These are phyloP conservation scores for Drosophila arizonae DNA, from an alignment of 1,140 invertebrate genomes.

Conservation along the genomic window DNA sequence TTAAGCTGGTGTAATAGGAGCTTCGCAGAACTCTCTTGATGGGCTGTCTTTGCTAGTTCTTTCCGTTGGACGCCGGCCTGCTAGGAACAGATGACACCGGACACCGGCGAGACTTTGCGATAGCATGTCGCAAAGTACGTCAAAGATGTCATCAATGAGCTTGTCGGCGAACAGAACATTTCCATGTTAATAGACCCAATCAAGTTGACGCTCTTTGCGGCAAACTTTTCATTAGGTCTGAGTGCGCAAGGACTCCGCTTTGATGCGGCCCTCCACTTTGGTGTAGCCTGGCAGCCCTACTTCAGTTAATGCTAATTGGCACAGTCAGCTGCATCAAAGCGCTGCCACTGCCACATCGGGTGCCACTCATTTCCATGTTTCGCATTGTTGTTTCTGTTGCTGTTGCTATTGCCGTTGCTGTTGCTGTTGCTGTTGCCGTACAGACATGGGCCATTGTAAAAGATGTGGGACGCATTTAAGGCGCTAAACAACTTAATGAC, in stretches of 20 bases:
- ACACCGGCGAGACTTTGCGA: not conserved
- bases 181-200: not conserved
- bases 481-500: slow-evolving; percentile 77
- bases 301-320: slow-evolving; percentile 40
- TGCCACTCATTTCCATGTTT: slow-evolving; percentile 13
- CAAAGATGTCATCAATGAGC: slow-evolving; percentile 2
- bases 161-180: slow-evolving; percentile 3
- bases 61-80: too few relatives aligned
- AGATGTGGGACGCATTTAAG: slow-evolving; percentile 39
- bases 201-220: not conserved
- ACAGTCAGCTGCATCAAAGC: slow-evolving; percentile 19
- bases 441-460: slow-evolving; percentile 34
- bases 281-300: not conserved
- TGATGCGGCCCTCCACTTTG: not conserved
- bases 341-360: slow-evolving; percentile 16
- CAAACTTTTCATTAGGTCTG: slow-evolving; percentile 6
- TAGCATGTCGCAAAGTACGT: not conserved
- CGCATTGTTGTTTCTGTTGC: slow-evolving; percentile 2
- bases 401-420: not conserved
- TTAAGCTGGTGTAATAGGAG: too few relatives aligned
- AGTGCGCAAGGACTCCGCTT: not conserved
- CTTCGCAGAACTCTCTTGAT: too few relatives aligned
- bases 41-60: too few relatives aligned
- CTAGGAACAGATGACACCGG: too few relatives aligned
- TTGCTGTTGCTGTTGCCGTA: not conserved